These are phyloP conservation scores for Sphaerodactylus townsendi DNA, from an alignment of 2,113 vertebrate species.

Conservation along the genomic window DNA sequence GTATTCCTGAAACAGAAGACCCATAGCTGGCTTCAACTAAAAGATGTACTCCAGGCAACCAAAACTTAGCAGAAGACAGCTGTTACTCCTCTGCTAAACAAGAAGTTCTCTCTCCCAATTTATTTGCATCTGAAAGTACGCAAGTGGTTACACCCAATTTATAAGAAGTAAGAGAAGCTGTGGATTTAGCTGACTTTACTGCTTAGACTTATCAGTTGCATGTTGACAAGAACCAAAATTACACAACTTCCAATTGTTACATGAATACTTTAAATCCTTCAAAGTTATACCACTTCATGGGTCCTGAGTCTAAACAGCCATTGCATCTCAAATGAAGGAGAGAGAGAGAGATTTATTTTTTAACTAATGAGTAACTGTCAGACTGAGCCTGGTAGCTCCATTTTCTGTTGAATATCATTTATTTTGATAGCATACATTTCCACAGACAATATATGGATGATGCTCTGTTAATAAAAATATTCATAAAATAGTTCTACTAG, in stretches of 20 bases:
- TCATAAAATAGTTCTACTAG: neutral
- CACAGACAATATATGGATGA: neutral
- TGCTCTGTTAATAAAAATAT: neutral
- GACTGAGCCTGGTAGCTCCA: neutral
- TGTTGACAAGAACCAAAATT: neutral
- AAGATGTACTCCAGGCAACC: neutral
- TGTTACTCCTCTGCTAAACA: neutral
- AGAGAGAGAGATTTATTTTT: neutral
- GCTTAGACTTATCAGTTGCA: neutral
- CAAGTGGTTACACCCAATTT: neutral
- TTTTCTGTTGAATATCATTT: neutral
- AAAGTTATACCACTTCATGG: neutral
- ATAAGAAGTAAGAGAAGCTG: no score
- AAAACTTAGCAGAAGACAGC: neutral
- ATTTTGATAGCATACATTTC: neutral
- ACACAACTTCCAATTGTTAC: neutral
- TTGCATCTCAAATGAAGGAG: neutral
- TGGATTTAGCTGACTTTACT: neutral
- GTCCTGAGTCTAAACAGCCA: neutral
- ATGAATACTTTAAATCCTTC: neutral
- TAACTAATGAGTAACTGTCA: neutral
- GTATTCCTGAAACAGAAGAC: neutral
- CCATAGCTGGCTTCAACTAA: neutral
- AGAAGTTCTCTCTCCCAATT: neutral
- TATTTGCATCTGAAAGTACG: neutral